Percentiles rank a stretch among this genome's conserved stretches.
These are phyloP conservation scores for Lasioglossum marginatum DNA, from an alignment of 2,888 invertebrate genomes.

Conservation along the genomic window DNA sequence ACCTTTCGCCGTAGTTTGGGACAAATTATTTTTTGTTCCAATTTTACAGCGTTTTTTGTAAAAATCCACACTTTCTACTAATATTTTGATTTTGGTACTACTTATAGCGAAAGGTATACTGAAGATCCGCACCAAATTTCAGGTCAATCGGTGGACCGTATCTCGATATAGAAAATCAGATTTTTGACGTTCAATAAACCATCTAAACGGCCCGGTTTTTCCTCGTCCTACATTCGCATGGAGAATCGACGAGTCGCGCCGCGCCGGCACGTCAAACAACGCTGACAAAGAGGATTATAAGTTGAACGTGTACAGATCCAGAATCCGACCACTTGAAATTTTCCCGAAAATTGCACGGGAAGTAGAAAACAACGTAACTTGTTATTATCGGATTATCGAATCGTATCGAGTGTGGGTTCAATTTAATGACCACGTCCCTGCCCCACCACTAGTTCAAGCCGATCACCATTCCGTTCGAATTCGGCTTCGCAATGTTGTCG, in stretches of 20 bases:
- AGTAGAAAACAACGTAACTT: conserved; percentile 19
- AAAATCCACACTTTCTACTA: no score
- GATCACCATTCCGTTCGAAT: conserved; percentile 1
- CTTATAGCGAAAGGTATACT: background rate
- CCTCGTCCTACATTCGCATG: background rate
- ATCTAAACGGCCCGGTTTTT: background rate
- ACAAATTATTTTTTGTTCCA: no score
- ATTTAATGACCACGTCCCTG: conserved; percentile 21
- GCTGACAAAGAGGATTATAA: conserved; percentile 1
- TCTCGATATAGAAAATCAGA: background rate
- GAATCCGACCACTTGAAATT: conserved; percentile 9
- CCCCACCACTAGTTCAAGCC: background rate
- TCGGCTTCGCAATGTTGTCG: conserved; percentile 1
- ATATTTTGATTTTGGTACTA: no score
- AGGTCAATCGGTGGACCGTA: background rate
- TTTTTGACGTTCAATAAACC: background rate
- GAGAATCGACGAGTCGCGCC: background rate
- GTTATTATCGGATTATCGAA: conserved; percentile 26
- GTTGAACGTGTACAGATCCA: background rate
- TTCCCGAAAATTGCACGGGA: background rate
- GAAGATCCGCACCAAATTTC: background rate
- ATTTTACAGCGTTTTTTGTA: no score
- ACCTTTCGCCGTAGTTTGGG: no score
- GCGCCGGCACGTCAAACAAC: background rate
- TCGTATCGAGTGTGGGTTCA: background rate